Base-by-base conservation (phyloP, 2,888 invertebrate species). In the Meganola albula region DNA sequence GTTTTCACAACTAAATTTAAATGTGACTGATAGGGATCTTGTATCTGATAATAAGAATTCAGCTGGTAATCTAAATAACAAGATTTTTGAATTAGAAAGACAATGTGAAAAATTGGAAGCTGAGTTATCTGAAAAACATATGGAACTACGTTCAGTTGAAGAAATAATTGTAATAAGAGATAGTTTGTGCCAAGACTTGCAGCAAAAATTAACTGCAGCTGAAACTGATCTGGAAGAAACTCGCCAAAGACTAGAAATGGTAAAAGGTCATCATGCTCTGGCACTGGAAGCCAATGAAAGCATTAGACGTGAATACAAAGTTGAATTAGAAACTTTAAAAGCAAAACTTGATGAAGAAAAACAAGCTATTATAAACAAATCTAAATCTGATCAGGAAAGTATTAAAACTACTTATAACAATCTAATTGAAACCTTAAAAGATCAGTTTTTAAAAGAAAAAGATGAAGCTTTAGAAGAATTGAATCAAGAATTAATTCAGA, bases 281-380 rank as follows among this genome's bases (percentile, higher is more conserved):
- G 86, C 87, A 13, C 40, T 87, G 39, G 84, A 87, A 55, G 86
- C 86, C 3, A 86, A 87, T 60, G 86, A 86, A 51, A 87, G 85
- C 40, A 87, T 87, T 31, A 62, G 86, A 44, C 64, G 80, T 21
- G 86, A 86, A 52, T 86, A 86, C 40, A 86, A 82, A 63, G 65
- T 59, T 9, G 85, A 86, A 49, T 51, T 85, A 18, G 87, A 87
- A 64, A 63, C 70, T 21, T 53, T 87, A 1, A 85, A 82, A 62
- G 28, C 51, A 3, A 85, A 84, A 66, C 55, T 79, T 31, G 85
- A 86, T 35, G 86, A 87, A 48, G 86, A 86, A 63, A 82, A 85
- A 48, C 77, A 73, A 48, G 32, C 49, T 20, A 72, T 84, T 4
- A 53, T 77, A 9, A 68, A 42, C 32, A 80, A 75, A 57, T 68